Evolutionary conservation across 1,140 invertebrate species (phyloP), one percentile per base, ranked within the genome.

Genomic region (Zaprionus vittiger): DNA sequence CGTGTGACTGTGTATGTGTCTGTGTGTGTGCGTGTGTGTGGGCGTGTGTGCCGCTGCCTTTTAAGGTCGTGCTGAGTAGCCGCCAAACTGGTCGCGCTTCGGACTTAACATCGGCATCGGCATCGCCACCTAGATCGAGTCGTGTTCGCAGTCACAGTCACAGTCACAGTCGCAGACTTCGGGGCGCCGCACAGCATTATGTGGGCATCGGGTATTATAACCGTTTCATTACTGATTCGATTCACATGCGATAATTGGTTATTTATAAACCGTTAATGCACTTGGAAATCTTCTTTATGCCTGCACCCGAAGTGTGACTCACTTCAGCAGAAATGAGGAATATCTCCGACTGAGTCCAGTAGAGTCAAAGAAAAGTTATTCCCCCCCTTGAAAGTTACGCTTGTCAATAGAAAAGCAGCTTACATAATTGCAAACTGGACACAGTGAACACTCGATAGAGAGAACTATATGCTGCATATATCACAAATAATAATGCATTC

Each of bases 51-150:
- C 24, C 37, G 71, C 56, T 22, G 57, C 72, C 72, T 69, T 74
- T 74, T 62, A 74, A 62, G 72, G 72, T 54, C 72, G 57, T 17
- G 34, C 28, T 54, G 26, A 54, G 61, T 57, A 28, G 37, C 55
- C 22, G 15, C 57, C 63, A 74, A 60, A 62, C 66, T 55, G 49
- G 56, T 47, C 49, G 17, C 20, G 26, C 55, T 38, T 28, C 17
- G 15, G 14, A 24, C 49, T 54, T 14, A 38, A 5, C 12, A 37
- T 17, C 1, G 49, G 1, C 49, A 47, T 47, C 12, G 14, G 24
- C 20, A 31, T 28, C 24, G 54, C 5, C 14, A 26, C 11, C 24
- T 26, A 55, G 52, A 28, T n/a, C 11, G 47, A 52, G 47, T 34
- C 28, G 28, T 9, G 7, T 9, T 31, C 41, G 34, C 47, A 49